Evolutionary conservation across 2,888 invertebrate species (phyloP), one percentile per base, ranked within the genome.

Genomic region (Opisthograptis luteolata): DNA sequence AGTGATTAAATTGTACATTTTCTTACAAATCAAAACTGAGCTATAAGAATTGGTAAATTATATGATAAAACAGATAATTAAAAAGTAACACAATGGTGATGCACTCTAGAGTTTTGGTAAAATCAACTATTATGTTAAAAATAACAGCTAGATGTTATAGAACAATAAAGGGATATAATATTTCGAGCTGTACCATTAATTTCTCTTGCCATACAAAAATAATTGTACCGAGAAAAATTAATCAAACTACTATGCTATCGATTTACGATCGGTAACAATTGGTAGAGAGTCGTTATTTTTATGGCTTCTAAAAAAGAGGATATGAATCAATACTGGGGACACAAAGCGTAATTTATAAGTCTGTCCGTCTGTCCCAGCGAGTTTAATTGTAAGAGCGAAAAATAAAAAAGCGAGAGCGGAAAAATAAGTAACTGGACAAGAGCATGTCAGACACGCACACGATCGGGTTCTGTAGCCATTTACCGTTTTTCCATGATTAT

Each of bases 201-300:
- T 43, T 22, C 14, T 32, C 31, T 14, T 5, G 9, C 15, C 27
- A 39, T 34, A 46, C 20, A 49, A 58, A 52, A 54, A 52, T 52
- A 60, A 60, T 49, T 54, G 50, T 49, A 39, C 42, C 39, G 51
- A 55, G 53, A 55, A 56, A 61, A 56, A 62, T 68, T 70, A 78
- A 81, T 76, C 67, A 79, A 73, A 72, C 65, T 67, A 30, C 68
- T 67, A 70, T 59, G 63, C 70, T 68, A 76, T 73, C 73, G 81
- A 87, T 84, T 81, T 82, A 81, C 77, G 78, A 76, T 76, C 72
- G 34, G 70, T 71, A 74, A 79, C 83, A 79, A 83, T 80, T 73
- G 75, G 69, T 73, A 75, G 80, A 79, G 73, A 79, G 81, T 80
- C 81, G 82, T 88, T 87, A 86, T 79, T 86, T 87, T 86, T 87